Evolutionary conservation across 1,140 invertebrate species (phyloP).

Genomic region (Oryctes rhinoceros): DNA sequence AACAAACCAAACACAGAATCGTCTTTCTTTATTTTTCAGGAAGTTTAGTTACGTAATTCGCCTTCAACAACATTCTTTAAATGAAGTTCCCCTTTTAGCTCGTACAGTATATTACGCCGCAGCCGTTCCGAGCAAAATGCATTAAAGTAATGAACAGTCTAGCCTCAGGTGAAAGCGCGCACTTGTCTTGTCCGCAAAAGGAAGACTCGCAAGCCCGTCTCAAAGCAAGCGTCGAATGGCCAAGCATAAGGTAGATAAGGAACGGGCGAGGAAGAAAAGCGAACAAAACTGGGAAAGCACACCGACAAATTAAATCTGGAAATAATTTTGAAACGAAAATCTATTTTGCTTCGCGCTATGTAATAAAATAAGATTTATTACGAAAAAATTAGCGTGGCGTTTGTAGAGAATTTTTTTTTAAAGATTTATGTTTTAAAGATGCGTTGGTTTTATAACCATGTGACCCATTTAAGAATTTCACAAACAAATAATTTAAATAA

Average conservation of each 20-base stretch:
- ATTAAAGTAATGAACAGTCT: slow-evolving; percentile 4
- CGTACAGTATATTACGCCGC: not conserved
- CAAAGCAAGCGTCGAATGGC: not conserved
- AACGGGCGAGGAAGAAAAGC: not conserved
- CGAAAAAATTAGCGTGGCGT: no score
- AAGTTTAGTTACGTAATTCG: no score
- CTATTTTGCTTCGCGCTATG: not conserved
- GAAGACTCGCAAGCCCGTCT: not conserved
- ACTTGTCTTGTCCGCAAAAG: not conserved
- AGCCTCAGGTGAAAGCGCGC: not conserved
- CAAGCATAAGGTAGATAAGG: not conserved
- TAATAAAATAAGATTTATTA: not conserved
- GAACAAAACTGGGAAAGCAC: not conserved
- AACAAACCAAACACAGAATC: no score
- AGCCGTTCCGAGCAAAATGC: not conserved
- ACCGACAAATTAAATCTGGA: not conserved
- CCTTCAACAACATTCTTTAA: not conserved
- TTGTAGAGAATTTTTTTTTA: no score
- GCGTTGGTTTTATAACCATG: not conserved
- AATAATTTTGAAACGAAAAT: slow-evolving; percentile 1
- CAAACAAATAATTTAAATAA: not conserved
- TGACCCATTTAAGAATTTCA: not conserved
- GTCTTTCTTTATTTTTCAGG: no score
- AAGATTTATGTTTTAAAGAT: no score
- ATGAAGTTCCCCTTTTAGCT: not conserved